Evolutionary conservation across 2,888 invertebrate species (phyloP).

Genomic region (Polietes domitor): DNA sequence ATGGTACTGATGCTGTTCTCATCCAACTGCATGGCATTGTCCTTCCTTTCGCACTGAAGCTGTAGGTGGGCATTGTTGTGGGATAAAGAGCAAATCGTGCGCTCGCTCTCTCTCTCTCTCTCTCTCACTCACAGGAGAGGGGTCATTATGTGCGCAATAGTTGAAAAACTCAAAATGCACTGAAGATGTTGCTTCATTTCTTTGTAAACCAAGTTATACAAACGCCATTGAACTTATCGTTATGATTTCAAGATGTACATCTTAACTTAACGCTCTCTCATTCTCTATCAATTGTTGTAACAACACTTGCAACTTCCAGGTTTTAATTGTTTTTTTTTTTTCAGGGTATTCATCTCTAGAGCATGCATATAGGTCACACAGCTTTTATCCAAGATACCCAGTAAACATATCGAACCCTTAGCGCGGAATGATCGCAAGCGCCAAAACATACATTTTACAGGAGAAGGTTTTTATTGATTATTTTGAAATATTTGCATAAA

Average conservation of each 20-base stretch:
- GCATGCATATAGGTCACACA: conserved; percentile 19
- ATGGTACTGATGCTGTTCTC: conserved; percentile 60
- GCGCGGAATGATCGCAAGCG: no score
- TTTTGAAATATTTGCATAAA: no score
- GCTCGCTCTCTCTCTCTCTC: conserved; percentile 6
- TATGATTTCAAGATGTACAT: background rate
- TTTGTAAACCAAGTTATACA: background rate
- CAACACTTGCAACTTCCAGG: conserved; percentile 5
- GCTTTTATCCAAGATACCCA: background rate
- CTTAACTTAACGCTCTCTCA: background rate
- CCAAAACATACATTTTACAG: no score
- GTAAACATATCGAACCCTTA: no score
- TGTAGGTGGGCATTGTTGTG: conserved; percentile 29
- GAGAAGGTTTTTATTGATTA: no score
- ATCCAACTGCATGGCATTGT: conserved; percentile 28
- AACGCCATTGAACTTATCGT: background rate
- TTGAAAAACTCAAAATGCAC: conserved; percentile 27
- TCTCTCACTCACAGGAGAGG: conserved; percentile 16
- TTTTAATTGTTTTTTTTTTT: background rate
- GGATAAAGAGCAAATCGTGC: no score
- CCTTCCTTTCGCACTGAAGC: conserved; percentile 43
- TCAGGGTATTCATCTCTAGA: background rate
- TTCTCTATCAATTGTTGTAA: background rate
- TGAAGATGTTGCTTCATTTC: background rate
- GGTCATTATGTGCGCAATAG: conserved; percentile 47